Base-by-base conservation (phyloP, 2,113 vertebrate species). In the Pungitius pungitius region DNA sequence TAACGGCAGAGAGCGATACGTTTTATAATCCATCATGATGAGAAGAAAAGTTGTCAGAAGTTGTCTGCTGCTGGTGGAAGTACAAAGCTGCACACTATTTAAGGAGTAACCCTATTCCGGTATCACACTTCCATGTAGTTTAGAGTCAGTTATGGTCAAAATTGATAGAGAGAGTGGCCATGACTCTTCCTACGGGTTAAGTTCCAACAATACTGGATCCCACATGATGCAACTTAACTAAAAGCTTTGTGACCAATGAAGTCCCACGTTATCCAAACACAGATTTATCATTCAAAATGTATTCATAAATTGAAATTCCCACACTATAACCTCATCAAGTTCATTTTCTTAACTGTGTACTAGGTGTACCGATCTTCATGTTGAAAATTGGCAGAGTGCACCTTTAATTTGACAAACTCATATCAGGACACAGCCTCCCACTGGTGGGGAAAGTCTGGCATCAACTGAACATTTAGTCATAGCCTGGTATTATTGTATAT, bases 11-110 rank as follows among this genome's bases (percentile, higher is more conserved):
- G 8, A 47, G 37, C 61, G 40, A 30, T 33, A 8, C 37, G 8
- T 43, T 72, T 33, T 65, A 47, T 59, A 54, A 63, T 78, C 60
- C 27, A 73, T 54, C 26, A 63, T 51, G 27, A 56, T 39, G 6
- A 47, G 30, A 49, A 47, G 22, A 60, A 61, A 35, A n/a, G n/a
- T n/a, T n/a, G n/a, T n/a, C n/a, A n/a, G n/a, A n/a, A n/a, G n/a
- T n/a, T n/a, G 60, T 14, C 51, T 74, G 0, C 26, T 26, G 15
- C 40, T 37, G 27, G 3, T 35, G 27, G 26, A 40, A 6, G 22
- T 17, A 13, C 33, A 62, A 11, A 42, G 37, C 33, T 61, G 22
- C 37, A n/a, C 24, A n/a, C 15, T 30, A 22, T 61, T 26, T 2
- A 24, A 42, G 51, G 10, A 43, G 26, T n/a, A 22, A 0, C 6